phyloP scores from a whole-genome alignment of 2,797 vertebrate species.

The Chanos chanos region DNA sequence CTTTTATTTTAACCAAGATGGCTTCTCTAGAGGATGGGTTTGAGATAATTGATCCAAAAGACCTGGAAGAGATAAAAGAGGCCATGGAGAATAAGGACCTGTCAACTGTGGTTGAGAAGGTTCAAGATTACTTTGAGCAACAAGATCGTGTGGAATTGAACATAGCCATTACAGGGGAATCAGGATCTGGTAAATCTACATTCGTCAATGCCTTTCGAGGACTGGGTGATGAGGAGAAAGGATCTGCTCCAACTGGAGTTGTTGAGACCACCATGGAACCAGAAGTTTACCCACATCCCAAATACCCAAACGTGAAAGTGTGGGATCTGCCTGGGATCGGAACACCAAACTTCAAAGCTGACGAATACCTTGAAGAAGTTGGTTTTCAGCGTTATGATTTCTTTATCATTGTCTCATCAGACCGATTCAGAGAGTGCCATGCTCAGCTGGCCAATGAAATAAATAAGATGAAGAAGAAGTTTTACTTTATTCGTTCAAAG shows the following conservation, averaged over 20 bases:
- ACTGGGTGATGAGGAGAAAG: slow-evolving; percentile 40
- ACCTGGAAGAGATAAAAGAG: slow-evolving; percentile 19
- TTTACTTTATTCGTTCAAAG: too few relatives aligned
- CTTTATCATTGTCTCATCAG: too few relatives aligned
- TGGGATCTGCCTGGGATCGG: too few relatives aligned
- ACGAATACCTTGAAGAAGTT: too few relatives aligned
- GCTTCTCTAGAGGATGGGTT: too few relatives aligned
- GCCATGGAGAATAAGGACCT: slow-evolving; percentile 26
- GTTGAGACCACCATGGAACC: slow-evolving; percentile 40
- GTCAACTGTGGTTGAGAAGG: slow-evolving; percentile 21
- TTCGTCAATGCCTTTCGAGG: slow-evolving; percentile 50
- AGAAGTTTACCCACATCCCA: slow-evolving; percentile 55
- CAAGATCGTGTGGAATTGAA: slow-evolving; percentile 42
- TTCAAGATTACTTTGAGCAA: slow-evolving; percentile 34
- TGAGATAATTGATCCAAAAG: too few relatives aligned
- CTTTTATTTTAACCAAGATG: too few relatives aligned
- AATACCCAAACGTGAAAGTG: slow-evolving; percentile 59
- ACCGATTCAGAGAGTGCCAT: too few relatives aligned
- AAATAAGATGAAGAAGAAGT: too few relatives aligned
- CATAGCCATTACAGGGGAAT: slow-evolving; percentile 47
- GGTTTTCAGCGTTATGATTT: too few relatives aligned
- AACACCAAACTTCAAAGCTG: too few relatives aligned
- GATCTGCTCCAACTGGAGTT: slow-evolving; percentile 35
- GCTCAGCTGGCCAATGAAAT: too few relatives aligned
- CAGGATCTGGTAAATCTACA: slow-evolving; percentile 50